Percentiles rank a stretch among this genome's conserved stretches.
These are phyloP conservation scores for Lepidurus couesii DNA, from an alignment of 1,140 invertebrate species.

Conservation along the genomic window DNA sequence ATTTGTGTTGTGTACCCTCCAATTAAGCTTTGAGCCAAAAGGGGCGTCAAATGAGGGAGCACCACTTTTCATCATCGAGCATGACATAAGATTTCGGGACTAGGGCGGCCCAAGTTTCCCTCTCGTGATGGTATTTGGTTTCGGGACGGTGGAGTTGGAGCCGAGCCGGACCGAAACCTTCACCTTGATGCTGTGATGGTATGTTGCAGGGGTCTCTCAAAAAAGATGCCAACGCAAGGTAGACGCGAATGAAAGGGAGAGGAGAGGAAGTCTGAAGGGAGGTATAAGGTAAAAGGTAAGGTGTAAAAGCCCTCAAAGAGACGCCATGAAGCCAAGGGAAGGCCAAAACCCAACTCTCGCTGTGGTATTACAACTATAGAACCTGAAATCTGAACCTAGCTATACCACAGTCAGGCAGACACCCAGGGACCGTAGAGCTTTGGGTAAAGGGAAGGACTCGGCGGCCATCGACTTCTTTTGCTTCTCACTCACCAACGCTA, in stretches of 20 bases:
- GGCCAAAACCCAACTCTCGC: neutral
- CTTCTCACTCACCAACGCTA: neutral
- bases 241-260: conserved; percentile 13
- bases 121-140: neutral
- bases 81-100: neutral
- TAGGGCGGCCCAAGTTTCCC: neutral
- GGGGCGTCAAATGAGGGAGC: neutral
- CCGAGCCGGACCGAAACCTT: neutral
- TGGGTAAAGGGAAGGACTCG: neutral
- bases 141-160: neutral
- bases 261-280: neutral
- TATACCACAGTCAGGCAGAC: neutral
- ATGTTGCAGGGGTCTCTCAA: neutral
- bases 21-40: neutral
- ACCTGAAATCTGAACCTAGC: conserved; percentile 10
- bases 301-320: conserved; percentile 1
- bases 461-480: neutral
- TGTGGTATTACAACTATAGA: neutral
- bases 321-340: neutral
- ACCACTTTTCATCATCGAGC: neutral
- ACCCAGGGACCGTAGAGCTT: neutral
- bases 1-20: neutral
- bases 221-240: neutral
- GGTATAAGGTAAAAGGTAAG: neutral
- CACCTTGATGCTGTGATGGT: conserved; percentile 16